Evolutionary conservation across 2,888 invertebrate species (phyloP).

Genomic region (Fissipunctia ypsillon): DNA sequence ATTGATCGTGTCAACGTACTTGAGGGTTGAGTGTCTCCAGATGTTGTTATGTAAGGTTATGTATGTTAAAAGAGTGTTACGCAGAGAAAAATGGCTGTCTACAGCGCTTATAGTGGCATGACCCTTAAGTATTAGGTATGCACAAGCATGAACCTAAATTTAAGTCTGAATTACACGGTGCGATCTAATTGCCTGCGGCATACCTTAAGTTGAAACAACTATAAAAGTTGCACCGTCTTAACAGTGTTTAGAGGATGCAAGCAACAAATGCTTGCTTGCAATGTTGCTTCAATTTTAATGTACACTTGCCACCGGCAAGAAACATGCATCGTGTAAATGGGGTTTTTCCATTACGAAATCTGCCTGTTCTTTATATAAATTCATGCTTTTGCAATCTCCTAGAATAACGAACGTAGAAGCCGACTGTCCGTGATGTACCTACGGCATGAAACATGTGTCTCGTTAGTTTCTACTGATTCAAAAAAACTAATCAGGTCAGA

Average conservation of each 20-base stretch:
- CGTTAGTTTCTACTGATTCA: slow-evolving; percentile 17
- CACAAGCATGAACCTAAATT: no score
- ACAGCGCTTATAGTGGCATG: no score
- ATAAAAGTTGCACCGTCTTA: no score
- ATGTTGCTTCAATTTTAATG: no score
- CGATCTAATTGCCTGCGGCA: not conserved
- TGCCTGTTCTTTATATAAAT: not conserved
- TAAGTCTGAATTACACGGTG: no score
- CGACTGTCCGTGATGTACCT: no score
- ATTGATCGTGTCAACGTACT: slow-evolving; percentile 75
- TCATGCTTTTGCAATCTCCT: not conserved
- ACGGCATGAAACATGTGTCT: not conserved
- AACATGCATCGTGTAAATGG: not conserved
- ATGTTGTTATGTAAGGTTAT: slow-evolving; percentile 11
- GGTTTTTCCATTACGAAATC: not conserved
- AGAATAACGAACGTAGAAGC: not conserved
- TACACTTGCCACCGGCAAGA: not conserved
- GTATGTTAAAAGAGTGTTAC: not conserved
- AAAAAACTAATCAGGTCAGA: slow-evolving; percentile 40
- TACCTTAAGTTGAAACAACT: not conserved
- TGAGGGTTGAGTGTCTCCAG: slow-evolving; percentile 40
- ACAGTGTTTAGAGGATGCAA: no score
- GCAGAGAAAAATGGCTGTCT: not conserved
- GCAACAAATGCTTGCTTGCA: no score
- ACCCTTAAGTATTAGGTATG: no score